phyloP scores from a whole-genome alignment of 2,113 vertebrate genomes.

The Scopus umbretta region DNA sequence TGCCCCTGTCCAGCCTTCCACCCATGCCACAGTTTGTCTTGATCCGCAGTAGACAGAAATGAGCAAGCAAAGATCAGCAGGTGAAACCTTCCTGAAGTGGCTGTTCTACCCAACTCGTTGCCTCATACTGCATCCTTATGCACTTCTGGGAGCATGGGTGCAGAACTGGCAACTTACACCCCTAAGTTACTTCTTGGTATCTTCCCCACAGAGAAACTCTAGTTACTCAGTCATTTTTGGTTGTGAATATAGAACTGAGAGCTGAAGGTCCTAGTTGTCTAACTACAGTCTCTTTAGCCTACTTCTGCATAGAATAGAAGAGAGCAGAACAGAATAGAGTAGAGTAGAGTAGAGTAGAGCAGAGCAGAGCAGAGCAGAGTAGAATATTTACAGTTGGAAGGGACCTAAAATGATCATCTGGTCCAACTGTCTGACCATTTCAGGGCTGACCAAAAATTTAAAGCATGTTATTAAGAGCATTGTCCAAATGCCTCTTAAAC shows the following conservation, averaged over 20 bases:
- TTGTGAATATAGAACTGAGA: background rate
- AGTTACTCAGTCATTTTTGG: accelerated
- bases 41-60: accelerated
- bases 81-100: background rate
- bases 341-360: too few relatives aligned
- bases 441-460: background rate
- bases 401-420: background rate
- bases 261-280: background rate
- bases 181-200: background rate
- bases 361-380: background rate
- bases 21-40: background rate
- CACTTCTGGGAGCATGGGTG: background rate
- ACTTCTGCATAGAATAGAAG: background rate
- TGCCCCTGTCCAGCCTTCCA: background rate
- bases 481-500: background rate
- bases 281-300: background rate
- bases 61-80: background rate
- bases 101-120: background rate
- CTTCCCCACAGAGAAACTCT: background rate
- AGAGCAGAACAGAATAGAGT: background rate
- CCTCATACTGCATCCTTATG: background rate
- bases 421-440: background rate
- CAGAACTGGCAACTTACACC: background rate
- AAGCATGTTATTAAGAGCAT: background rate
- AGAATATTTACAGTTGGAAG: background rate